Evolutionary conservation across 2,797 vertebrate species (phyloP), one percentile per base, ranked within the genome.

Genomic region (Halcyon leucocephala): DNA sequence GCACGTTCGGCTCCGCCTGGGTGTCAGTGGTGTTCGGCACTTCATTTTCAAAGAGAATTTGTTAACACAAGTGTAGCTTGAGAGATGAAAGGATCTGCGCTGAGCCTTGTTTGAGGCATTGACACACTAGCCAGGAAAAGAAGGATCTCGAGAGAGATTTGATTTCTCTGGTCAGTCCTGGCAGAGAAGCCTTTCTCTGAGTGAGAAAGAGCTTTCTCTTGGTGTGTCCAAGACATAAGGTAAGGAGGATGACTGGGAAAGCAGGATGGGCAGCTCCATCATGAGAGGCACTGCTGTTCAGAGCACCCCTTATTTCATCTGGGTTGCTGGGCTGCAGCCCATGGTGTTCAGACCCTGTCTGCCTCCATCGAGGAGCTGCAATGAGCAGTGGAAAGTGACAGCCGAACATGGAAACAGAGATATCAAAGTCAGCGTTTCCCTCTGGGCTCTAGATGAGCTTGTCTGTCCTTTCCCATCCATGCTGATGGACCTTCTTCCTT

Each of bases 31-130:
- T 13, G 89, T 18, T 89, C 14, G 3, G 82, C 64, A n/a, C 85
- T 82, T 54, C 20, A 7, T 77, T 95, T 93, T 96, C 96, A 97
- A 96, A 96, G 95, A 39, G 96, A 96, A 95, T 95, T 97, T 46
- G 82, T 94, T 57, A 95, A 70, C 86, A 64, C 72, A 3, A 91
- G 77, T 16, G 70, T 55, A 95, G 85, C 48, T 70, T 70, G 82
- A 60, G 72, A 95, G 94, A 95, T 96, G 80, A 95, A 95, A 96
- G 91, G 77, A 79, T 39, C 82, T 5, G 2, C 4, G 35, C 31
- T 31, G 76, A 66, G 79, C 0, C 91, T 72, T 0, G 0, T 41
- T 54, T 44, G 91, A 87, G 61, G 86, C 8, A 0, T 61, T 0
- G 16, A 94, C 61, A 79, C 57, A 33, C 33, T 57, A 81, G 79